A percentile compares a stretch with the other conserved stretches of the same genome.
These are phyloP conservation scores for Liparis tanakae DNA, from an alignment of 2,797 vertebrate species.

Conservation along the genomic window DNA sequence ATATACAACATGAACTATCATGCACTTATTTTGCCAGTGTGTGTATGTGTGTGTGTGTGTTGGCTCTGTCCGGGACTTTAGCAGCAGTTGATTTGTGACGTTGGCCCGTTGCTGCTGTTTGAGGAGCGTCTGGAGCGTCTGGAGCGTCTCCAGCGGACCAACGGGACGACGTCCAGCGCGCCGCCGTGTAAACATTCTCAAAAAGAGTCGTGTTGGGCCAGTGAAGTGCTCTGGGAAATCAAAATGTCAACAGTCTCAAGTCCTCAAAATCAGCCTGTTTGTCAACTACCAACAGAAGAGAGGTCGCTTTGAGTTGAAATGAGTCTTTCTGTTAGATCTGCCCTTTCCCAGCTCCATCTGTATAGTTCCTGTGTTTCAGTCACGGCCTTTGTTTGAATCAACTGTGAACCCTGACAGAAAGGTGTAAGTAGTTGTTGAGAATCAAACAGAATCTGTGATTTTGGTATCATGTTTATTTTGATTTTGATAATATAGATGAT, in stretches of 20 bases:
- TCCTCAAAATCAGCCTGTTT: not conserved
- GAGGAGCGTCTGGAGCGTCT: slow-evolving; percentile 28
- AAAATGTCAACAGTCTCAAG: not conserved
- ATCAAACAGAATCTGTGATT: too few relatives aligned
- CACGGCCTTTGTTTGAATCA: too few relatives aligned
- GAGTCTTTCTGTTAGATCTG: too few relatives aligned
- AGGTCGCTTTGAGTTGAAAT: too few relatives aligned
- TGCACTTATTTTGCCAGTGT: too few relatives aligned
- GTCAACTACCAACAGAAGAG: slow-evolving; percentile 7
- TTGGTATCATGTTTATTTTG: too few relatives aligned
- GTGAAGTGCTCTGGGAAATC: slow-evolving; percentile 32
- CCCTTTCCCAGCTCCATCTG: too few relatives aligned
- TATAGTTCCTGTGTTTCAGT: too few relatives aligned
- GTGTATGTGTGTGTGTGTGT: too few relatives aligned
- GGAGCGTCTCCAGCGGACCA: slow-evolving; percentile 15
- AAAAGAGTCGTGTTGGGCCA: slow-evolving; percentile 7
- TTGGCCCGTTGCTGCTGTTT: slow-evolving; percentile 18
- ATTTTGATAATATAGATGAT: not conserved
- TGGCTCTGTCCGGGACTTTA: not conserved
- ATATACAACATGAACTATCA: too few relatives aligned
- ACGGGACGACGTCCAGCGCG: slow-evolving; percentile 11
- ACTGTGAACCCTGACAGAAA: too few relatives aligned
- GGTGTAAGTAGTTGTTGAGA: too few relatives aligned
- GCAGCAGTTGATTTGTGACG: slow-evolving; percentile 26
- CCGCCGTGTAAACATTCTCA: slow-evolving; percentile 10